Base-by-base conservation (phyloP, 1,140 invertebrate species). In the Idris sp. region DNA sequence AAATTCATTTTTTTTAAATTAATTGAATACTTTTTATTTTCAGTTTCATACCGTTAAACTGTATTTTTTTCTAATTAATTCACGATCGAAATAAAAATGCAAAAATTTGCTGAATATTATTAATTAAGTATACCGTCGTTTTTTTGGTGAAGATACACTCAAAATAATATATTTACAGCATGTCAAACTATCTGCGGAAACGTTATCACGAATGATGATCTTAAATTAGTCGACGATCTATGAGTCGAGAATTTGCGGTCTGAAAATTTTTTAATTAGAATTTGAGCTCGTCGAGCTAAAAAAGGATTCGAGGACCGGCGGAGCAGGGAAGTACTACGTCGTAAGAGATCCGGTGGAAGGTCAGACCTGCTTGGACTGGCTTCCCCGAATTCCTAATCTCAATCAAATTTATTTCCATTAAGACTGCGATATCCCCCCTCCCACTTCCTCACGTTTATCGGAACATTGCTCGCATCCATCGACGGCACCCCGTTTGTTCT, bases 401-500 rank as follows among this genome's bases (percentile, higher is more conserved):
- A 86, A 87, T 87, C 85, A 85, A 87, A 86, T 86, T 86, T 86
- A 85, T 87, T 83, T 81, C 81, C 81, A 81, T 82, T 80, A 76
- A 74, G 58, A 41, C 53, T 69, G 31, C 48, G 68, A 79, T 14
- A 44, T 14, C 9, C 19, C 19, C 14, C 19, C 19, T 22, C 19
- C 19, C 19, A 22, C 19, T n/a, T 14, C 76, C 67, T 69, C 61
- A 56, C 73, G 73, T 41, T 38, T 81, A 77, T 81, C 79, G 76
- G 35, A 46, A 65, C 73, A 74, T 71, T 58, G 43, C 56, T 62
- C 59, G 65, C 73, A 71, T 79, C 74, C 54, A 74, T 80, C 64
- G 61, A 76, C 64, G 75, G 61, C 38, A 62, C 36, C n/a, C n/a
- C 38, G 48, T 38, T 77, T 76, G 64, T 76, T 71, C 65, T 76